Evolutionary conservation across 2,797 vertebrate species (phyloP).

Genomic region (Anniella stebbinsi): DNA sequence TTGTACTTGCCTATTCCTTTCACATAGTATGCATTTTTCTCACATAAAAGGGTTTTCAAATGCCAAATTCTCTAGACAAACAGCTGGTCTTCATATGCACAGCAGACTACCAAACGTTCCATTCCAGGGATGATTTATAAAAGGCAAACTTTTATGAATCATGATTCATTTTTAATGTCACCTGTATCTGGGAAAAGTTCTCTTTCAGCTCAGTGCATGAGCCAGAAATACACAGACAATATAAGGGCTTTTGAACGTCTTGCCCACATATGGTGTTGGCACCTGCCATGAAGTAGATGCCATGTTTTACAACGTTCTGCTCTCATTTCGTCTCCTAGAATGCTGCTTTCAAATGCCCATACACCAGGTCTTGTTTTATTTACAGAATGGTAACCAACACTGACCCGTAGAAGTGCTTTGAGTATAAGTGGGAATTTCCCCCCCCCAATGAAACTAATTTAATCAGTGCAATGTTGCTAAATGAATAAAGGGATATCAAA

Average conservation of each 20-base stretch:
- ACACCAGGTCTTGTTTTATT: background rate
- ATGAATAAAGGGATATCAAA: background rate
- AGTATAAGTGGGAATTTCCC: constrained; percentile 11
- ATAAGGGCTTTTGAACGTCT: background rate
- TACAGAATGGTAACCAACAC: background rate
- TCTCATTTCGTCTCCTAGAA: background rate
- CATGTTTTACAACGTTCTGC: background rate
- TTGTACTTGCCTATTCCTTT: constrained; percentile 50
- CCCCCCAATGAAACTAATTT: background rate
- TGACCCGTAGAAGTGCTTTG: background rate
- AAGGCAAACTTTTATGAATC: constrained; percentile 19
- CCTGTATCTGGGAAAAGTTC: constrained; percentile 3
- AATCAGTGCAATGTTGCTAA: background rate
- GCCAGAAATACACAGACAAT: constrained; percentile 33
- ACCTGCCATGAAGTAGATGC: background rate
- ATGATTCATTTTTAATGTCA: background rate
- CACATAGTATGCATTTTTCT: constrained; percentile 37
- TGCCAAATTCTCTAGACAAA: constrained; percentile 45
- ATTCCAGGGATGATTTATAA: constrained; percentile 64
- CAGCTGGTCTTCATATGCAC: constrained; percentile 58
- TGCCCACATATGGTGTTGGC: constrained; percentile 7
- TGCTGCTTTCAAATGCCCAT: background rate
- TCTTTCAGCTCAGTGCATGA: background rate
- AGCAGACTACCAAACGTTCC: constrained; percentile 55
- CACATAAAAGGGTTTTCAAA: constrained; percentile 16